Evolutionary conservation across 1,140 invertebrate genomes (phyloP).

Genomic region (Dreissena polymorpha): DNA sequence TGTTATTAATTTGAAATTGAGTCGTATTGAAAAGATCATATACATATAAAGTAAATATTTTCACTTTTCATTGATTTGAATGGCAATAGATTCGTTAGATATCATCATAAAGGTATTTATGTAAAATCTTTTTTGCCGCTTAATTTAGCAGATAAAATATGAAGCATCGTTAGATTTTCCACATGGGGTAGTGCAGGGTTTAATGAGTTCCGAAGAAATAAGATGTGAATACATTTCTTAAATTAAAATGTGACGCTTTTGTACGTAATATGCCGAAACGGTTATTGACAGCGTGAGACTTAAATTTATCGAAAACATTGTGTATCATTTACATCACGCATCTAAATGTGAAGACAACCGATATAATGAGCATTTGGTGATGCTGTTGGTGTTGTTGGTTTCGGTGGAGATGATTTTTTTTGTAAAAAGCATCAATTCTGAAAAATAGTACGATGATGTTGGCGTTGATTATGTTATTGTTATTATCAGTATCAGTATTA

Average conservation of each 20-base stretch:
- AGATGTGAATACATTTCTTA: background rate
- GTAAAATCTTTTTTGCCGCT: background rate
- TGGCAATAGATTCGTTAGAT: background rate
- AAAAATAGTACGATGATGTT: no score
- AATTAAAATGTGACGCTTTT: background rate
- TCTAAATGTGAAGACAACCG: background rate
- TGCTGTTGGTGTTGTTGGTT: no score
- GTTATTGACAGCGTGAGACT: background rate
- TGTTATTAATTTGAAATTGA: background rate
- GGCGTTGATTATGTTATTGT: no score
- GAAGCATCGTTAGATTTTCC: background rate
- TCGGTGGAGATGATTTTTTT: no score
- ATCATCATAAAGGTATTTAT: background rate
- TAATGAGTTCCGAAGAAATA: background rate
- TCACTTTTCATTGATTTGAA: background rate
- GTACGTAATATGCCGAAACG: background rate
- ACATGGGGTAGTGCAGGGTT: background rate
- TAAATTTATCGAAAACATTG: background rate
- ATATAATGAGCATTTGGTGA: no score
- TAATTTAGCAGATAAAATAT: constrained; percentile 1
- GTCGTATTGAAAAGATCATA: background rate
- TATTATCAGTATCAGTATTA: no score
- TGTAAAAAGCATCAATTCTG: no score
- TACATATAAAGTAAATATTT: background rate
- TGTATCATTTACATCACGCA: background rate